phyloP scores from a whole-genome alignment of 2,888 invertebrate species.

The Elmis aenea region DNA sequence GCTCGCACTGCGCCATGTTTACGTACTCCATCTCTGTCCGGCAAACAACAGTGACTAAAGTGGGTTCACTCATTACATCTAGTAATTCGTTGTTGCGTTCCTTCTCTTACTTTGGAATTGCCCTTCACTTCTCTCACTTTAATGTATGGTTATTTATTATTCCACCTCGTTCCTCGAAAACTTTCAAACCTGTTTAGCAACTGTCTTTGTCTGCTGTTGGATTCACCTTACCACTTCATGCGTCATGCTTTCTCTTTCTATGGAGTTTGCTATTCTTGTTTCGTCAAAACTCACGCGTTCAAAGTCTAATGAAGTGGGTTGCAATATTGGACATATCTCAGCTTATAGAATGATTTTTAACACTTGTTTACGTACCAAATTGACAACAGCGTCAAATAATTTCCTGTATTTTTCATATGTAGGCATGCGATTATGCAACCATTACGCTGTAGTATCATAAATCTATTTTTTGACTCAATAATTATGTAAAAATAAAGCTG shows the following conservation, averaged over 20 bases:
- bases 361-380: slow-evolving; percentile 15
- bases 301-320: slow-evolving; percentile 24
- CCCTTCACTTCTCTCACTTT: slow-evolving; percentile 24
- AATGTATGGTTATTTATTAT: slow-evolving; percentile 32
- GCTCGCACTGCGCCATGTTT: slow-evolving; percentile 49
- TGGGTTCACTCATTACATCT: slow-evolving; percentile 35
- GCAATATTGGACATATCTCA: slow-evolving; percentile 13
- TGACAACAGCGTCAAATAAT: slow-evolving; percentile 5
- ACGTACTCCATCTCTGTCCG: slow-evolving; percentile 41
- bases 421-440: slow-evolving; percentile 7
- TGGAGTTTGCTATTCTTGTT: slow-evolving; percentile 15
- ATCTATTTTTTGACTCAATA: too few relatives aligned
- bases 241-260: slow-evolving; percentile 37
- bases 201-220: slow-evolving; percentile 44
- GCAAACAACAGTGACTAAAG: slow-evolving; percentile 33
- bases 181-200: slow-evolving; percentile 46
- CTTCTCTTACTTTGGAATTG: slow-evolving; percentile 29
- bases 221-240: slow-evolving; percentile 42
- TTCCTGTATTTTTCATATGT: too few relatives aligned
- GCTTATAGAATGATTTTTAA: slow-evolving; percentile 10
- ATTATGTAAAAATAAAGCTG: too few relatives aligned
- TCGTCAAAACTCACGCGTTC: slow-evolving; percentile 22
- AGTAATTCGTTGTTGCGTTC: slow-evolving; percentile 41
- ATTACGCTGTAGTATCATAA: too few relatives aligned
- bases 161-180: slow-evolving; percentile 42